Conservation (phyloP, 2,888 invertebrate genomes). For the Trachelus iudaicus region DNA sequence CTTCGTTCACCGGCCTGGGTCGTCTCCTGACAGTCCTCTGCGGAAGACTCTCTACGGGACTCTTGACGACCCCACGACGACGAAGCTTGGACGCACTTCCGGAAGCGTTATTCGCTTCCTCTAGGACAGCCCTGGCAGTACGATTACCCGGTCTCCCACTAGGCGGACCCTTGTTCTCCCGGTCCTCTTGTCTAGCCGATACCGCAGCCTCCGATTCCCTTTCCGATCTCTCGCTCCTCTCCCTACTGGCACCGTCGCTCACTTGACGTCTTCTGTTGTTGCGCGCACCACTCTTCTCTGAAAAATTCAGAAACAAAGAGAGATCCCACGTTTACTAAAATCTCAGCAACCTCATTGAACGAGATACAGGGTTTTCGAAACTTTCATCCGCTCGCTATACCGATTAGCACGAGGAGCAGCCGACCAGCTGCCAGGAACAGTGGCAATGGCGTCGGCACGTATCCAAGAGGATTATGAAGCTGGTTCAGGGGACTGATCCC, state of each 20-base stretch:
- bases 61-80: slow-evolving; percentile 44
- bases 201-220: slow-evolving; percentile 30
- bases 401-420: no score
- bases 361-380: no score
- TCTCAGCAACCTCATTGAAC: no score
- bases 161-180: slow-evolving; percentile 61
- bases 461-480: slow-evolving; percentile 28
- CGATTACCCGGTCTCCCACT: slow-evolving; percentile 52
- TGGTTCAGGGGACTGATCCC: slow-evolving; percentile 41
- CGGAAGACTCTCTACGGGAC: slow-evolving; percentile 38
- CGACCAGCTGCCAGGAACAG: slow-evolving; percentile 18
- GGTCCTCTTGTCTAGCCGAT: slow-evolving; percentile 56
- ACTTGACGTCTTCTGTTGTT: slow-evolving; percentile 56
- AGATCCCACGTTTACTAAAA: no score
- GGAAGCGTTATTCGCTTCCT: slow-evolving; percentile 54
- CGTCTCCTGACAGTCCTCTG: slow-evolving; percentile 45
- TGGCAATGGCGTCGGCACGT: slow-evolving; percentile 11
- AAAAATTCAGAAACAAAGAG: slow-evolving; percentile 28
- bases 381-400: no score
- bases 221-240: slow-evolving; percentile 45
- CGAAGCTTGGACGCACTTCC: slow-evolving; percentile 54
- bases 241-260: slow-evolving; percentile 52
- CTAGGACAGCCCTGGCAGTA: slow-evolving; percentile 54
- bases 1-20: slow-evolving; percentile 16
- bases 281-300: slow-evolving; percentile 55